phyloP scores from a whole-genome alignment of 2,797 vertebrate species.

The Microcaecilia unicolor region DNA sequence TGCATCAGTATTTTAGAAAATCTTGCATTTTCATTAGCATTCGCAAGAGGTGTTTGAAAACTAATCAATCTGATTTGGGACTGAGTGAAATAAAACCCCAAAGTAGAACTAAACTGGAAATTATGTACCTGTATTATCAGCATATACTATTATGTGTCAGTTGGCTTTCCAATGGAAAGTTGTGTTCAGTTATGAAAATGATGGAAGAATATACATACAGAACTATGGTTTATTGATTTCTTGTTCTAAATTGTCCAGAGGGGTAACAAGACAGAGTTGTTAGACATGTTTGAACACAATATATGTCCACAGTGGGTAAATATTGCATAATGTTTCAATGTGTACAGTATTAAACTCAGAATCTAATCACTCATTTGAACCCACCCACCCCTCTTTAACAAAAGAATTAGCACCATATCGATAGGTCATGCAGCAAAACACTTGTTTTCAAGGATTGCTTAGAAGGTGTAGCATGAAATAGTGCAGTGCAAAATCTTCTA shows the following conservation, averaged over 20 bases:
- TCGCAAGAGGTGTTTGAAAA: too few species aligned
- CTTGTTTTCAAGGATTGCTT: constrained; percentile 34
- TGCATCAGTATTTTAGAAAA: constrained; percentile 27
- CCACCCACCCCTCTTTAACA: too few species aligned
- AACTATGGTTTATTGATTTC: neutral
- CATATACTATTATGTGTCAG: constrained; percentile 12
- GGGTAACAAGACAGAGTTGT: constrained; percentile 8
- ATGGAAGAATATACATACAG: constrained; percentile 29
- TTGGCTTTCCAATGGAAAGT: constrained; percentile 31
- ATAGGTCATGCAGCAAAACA: constrained; percentile 58
- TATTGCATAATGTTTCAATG: constrained; percentile 22
- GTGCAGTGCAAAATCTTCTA: constrained; percentile 73
- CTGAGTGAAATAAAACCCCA: too few species aligned
- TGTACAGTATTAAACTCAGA: constrained; percentile 43
- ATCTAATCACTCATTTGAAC: constrained; percentile 43
- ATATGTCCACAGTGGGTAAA: constrained; percentile 25
- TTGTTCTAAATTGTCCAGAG: constrained; percentile 4
- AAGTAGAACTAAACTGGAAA: constrained; percentile 21
- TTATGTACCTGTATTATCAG: constrained; percentile 15
- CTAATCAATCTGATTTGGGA: too few species aligned
- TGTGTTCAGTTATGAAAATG: constrained; percentile 16
- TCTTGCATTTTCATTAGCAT: constrained; percentile 17
- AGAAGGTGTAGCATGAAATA: constrained; percentile 52
- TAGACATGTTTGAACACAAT: constrained; percentile 9
- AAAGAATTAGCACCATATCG: constrained; percentile 79